phyloP scores from a whole-genome alignment of 2,888 invertebrate species.

The Leistus spinibarbis region DNA sequence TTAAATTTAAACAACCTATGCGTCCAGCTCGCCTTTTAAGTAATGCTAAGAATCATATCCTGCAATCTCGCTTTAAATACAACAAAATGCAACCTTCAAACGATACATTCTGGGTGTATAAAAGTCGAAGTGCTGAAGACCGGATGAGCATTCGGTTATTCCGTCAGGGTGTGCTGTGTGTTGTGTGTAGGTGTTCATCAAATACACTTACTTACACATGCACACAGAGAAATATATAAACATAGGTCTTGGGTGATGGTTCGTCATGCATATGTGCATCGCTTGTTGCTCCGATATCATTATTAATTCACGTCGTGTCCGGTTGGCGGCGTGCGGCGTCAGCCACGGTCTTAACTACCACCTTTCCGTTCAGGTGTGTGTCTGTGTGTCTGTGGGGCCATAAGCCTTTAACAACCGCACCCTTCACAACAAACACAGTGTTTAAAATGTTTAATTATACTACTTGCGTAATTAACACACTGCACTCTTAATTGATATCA shows the following conservation, averaged over 20 bases:
- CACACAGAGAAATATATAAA: too few relatives aligned
- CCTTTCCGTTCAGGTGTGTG: neutral
- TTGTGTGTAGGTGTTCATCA: neutral
- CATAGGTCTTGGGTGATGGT: neutral
- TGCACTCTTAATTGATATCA: neutral
- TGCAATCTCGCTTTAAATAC: neutral
- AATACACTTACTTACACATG: neutral
- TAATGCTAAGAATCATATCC: neutral
- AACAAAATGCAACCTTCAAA: neutral
- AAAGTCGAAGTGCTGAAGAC: neutral
- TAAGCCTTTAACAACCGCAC: neutral
- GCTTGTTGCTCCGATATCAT: neutral
- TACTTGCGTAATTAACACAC: neutral
- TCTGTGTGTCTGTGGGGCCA: neutral
- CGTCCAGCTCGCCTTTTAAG: too few relatives aligned
- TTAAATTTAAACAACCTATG: too few relatives aligned
- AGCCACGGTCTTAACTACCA: neutral
- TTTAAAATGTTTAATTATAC: neutral
- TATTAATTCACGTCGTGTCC: slow-evolving; percentile 10
- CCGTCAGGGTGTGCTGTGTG: neutral
- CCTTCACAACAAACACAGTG: neutral
- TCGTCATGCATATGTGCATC: neutral
- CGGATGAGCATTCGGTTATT: neutral
- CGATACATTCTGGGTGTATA: neutral
- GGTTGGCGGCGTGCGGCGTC: slow-evolving; percentile 17